Evolutionary conservation across 2,888 invertebrate genomes (phyloP), one percentile per base, ranked within the genome.

Genomic region (Phoronis australis): DNA sequence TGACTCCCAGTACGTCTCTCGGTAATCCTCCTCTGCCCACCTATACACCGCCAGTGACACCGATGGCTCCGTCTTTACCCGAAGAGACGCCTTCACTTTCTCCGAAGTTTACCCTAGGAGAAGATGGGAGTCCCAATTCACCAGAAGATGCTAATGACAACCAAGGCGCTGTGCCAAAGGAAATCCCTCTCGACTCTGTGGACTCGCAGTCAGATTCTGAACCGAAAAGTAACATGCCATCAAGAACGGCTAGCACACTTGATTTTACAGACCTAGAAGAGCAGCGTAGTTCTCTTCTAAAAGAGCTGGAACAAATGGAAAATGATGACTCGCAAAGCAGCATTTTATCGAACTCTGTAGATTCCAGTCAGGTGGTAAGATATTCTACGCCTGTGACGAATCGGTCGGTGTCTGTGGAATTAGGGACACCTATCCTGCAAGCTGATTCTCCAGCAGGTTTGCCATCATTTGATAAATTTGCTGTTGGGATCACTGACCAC

Each of bases 401-500:
- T 48, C 39, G 54, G 37, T 62, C 66, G 24, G 50, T 68, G 42
- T 59, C 62, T 20, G 61, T 53, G 49, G 66, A 67, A 35, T 68
- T 52, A 52, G 67, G 69, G 6, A 69, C 69, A 0, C 69, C 69
- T 2, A 65, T 69, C 47, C 39, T 60, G n/a, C 57, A 61, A 25
- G 45, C 47, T 24, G 25, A 52, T 15, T 47, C 50, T 22, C 42
- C 82, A 81, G 56, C 75, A 47, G 37, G 53, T 6, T 58, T 93
- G 48, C 93, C 94, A 0, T 80, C 82, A 41, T 83, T 86, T 41
- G 85, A 85, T 0, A 88, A 88, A 53, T 94, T 92, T 74, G 83
- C 87, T 6, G 85, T 85, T 67, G 86, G 90, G 64, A 88, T 94
- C 39, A 87, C 88, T 70, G 90, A 92, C 68, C 85, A 94, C 39